These are phyloP conservation scores for Diloba caeruleocephala DNA, from an alignment of 2,888 invertebrate genomes.

Conservation along the genomic window DNA sequence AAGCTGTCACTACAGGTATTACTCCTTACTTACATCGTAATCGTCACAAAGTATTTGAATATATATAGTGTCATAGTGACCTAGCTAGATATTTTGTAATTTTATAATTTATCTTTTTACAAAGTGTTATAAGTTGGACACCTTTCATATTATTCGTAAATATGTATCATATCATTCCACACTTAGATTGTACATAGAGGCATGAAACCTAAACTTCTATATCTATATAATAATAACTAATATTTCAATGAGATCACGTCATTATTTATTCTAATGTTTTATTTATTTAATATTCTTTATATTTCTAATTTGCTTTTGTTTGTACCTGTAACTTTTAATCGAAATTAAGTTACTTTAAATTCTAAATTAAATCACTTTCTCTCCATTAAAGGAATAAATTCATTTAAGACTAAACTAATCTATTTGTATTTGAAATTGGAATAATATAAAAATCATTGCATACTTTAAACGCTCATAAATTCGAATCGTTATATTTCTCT, in stretches of 20 bases:
- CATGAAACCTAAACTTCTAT: not conserved
- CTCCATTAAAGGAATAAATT: too few species aligned
- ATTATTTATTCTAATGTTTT: too few species aligned
- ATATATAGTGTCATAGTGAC: not conserved
- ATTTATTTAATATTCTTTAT: too few species aligned
- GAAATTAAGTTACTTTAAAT: too few species aligned
- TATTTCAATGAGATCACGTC: slow-evolving; percentile 32
- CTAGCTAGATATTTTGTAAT: not conserved
- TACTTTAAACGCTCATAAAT: not conserved
- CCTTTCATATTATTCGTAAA: too few species aligned
- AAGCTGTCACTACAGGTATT: too few species aligned
- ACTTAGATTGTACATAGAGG: slow-evolving; percentile 27
- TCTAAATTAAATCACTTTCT: too few species aligned
- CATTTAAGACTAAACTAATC: not conserved
- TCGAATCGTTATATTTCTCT: slow-evolving; percentile 1
- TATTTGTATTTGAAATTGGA: not conserved
- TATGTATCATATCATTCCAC: not conserved
- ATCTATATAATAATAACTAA: not conserved
- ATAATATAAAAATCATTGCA: not conserved
- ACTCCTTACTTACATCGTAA: too few species aligned
- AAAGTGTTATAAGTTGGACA: too few species aligned
- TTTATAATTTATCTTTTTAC: not conserved
- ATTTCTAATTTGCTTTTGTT: too few species aligned
- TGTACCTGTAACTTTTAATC: too few species aligned
- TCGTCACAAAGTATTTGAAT: too few species aligned